Evolutionary conservation across 2,888 invertebrate species (phyloP).

Genomic region (Euplexia lucipara): DNA sequence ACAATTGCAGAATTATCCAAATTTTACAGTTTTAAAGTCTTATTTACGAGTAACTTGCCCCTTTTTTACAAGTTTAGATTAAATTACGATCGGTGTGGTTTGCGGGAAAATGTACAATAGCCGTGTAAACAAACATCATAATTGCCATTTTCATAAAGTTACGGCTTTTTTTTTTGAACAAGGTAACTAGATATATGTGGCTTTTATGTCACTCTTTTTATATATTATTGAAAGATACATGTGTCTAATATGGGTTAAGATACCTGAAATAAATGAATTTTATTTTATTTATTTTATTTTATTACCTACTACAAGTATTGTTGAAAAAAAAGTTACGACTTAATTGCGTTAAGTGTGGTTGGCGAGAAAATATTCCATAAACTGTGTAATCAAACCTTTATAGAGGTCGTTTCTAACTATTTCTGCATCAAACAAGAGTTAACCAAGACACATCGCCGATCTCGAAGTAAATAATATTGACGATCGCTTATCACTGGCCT

Average conservation of each 20-base stretch:
- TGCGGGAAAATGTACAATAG: background rate
- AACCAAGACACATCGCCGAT: slow-evolving; percentile 8
- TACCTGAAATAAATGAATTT: too few relatives aligned
- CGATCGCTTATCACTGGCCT: slow-evolving; percentile 59
- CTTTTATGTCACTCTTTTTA: too few relatives aligned
- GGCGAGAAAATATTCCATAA: background rate
- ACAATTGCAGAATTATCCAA: too few relatives aligned
- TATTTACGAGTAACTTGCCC: background rate
- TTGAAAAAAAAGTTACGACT: too few relatives aligned
- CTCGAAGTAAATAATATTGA: slow-evolving; percentile 28
- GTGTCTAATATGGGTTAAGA: too few relatives aligned
- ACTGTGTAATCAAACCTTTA: slow-evolving; percentile 1
- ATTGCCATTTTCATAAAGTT: too few relatives aligned
- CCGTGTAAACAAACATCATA: background rate
- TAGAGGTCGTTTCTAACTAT: slow-evolving; percentile 4
- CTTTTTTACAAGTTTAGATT: background rate
- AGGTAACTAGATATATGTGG: too few relatives aligned
- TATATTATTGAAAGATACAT: too few relatives aligned
- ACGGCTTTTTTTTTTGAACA: too few relatives aligned
- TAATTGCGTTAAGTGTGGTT: background rate
- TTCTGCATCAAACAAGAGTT: background rate
- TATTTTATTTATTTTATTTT: too few relatives aligned
- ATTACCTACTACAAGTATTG: too few relatives aligned
- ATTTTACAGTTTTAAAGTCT: background rate
- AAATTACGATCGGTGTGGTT: background rate